Base-by-base conservation (phyloP, 1,140 invertebrate species). In the Ganaspis sp. region DNA sequence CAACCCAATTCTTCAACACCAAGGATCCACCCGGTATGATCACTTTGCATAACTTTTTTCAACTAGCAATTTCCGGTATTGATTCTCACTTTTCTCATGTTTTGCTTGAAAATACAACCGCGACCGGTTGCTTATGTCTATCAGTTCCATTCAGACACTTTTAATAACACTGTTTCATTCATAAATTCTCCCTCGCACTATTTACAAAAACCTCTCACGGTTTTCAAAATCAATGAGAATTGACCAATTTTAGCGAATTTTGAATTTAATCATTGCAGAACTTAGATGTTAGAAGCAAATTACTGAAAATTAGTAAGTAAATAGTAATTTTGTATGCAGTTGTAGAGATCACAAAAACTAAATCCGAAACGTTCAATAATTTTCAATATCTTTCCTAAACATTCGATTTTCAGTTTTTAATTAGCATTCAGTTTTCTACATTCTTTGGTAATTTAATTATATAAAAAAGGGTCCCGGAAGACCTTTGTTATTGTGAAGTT, bases 11-110 rank as follows among this genome's bases (percentile, higher is more conserved):
- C 45, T 49, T 72, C 42, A 72, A 49, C 23, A 15, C 37, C 71
- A 29, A 53, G 5, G 11, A 12, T 49, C 42, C 26, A 49, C 40
- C 64, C 29, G 42, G 72, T 70, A 34, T 42, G 37, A 75, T 75
- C 34, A 79, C 70, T 49, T 72, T 19, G 17, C 17, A 64, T 72
- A 15, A 34, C 49, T 73, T 38, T 45, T 70, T 34, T 42, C 37
- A 38, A 71, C 45, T 37, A 17, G 70, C 11, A 70, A 75, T 75
- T 73, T 58, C 21, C 54, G 19, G 21, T 58, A 58, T 26, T 23
- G 54, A 15, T 58, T 26, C 4, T 58, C 21, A 23, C 4, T n/a
- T 8, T 29, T 29, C 58, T 64, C 21, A 29, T 64, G 58, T 64
- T 64, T 64, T 64, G 58, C 23, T 29, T 29, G 23, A 23, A 64